Evolutionary conservation across 2,113 vertebrate genomes (phyloP).

Genomic region (Dicrurus megarhynchus): DNA sequence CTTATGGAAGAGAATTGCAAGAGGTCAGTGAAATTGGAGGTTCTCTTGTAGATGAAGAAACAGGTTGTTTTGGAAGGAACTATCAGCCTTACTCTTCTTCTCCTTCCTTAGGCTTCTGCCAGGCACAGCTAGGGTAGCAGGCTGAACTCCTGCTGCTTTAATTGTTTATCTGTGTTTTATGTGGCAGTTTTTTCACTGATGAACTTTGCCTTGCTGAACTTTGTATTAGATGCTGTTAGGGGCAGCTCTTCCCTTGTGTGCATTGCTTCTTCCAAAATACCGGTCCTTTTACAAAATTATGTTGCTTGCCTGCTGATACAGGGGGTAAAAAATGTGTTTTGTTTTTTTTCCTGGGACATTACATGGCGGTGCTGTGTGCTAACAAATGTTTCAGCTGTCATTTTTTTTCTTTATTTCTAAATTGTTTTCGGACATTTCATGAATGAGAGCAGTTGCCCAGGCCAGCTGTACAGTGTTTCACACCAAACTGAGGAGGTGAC

Average conservation of each 20-base stretch:
- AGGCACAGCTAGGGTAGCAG: background rate
- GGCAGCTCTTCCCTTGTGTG: background rate
- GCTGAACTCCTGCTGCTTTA: background rate
- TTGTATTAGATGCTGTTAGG: background rate
- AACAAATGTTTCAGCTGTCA: background rate
- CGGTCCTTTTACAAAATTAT: background rate
- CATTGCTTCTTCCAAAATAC: background rate
- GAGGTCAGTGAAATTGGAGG: background rate
- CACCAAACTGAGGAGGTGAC: background rate
- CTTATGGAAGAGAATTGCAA: background rate
- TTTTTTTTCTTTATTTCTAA: background rate
- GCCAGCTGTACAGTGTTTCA: background rate
- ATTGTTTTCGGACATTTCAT: background rate
- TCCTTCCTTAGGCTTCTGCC: background rate
- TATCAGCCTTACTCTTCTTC: background rate
- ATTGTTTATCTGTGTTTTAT: background rate
- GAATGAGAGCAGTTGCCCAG: background rate
- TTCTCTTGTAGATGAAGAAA: background rate
- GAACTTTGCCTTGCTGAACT: constrained; percentile 37
- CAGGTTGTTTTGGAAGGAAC: no score
- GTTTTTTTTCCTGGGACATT: background rate
- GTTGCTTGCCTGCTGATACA: background rate
- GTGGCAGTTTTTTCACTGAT: constrained; percentile 1
- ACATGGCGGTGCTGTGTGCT: background rate
- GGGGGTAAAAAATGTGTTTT: background rate